Evolutionary conservation across 2,797 vertebrate species (phyloP), one percentile per base, ranked within the genome.

Genomic region (Phrynocephalus forsythii): DNA sequence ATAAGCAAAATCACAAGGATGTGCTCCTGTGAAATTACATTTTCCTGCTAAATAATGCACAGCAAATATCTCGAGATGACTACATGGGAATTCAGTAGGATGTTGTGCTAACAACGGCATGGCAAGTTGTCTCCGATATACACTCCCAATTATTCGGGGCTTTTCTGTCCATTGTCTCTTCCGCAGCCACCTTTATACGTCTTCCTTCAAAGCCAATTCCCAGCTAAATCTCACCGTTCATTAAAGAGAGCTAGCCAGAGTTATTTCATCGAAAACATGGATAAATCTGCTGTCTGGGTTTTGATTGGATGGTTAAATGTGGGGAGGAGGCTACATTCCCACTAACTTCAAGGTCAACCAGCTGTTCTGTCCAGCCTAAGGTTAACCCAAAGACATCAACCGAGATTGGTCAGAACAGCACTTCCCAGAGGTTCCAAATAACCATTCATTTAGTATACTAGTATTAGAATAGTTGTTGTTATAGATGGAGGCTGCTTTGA

Each of bases 111-210:
- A 72, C 18, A 48, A 72, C 30, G 67, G 22, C 26, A 22, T 7
- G 16, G 66, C 2, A 6, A 4, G 18, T 28, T 88, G 30, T 60
- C 56, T 83, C 63, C 71, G n/a, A 66, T 30, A 50, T 18, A 73
- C 79, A 84, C 7, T 1, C 0, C 90, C 60, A 91, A 83, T 90
- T 88, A 87, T 44, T 89, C 33, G 84, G 50, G 77, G 91, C 91
- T 92, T 91, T 92, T 90, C 68, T 92, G 89, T 93, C 84, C 67
- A 80, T 90, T 60, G 84, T 88, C 92, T 89, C 95, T 93, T 76
- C 88, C 92, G 77, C 38, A 28, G 10, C 75, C 69, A 52, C 82
- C 90, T 92, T 79, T 90, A 0, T 86, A 91, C 89, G 79, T 78
- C 77, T 91, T 94, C 88, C 90, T 92, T 91, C 91, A 86, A 85